Evolutionary conservation across 2,113 vertebrate species (phyloP), one percentile per base, ranked within the genome.

Genomic region (Cynocephalus volans): DNA sequence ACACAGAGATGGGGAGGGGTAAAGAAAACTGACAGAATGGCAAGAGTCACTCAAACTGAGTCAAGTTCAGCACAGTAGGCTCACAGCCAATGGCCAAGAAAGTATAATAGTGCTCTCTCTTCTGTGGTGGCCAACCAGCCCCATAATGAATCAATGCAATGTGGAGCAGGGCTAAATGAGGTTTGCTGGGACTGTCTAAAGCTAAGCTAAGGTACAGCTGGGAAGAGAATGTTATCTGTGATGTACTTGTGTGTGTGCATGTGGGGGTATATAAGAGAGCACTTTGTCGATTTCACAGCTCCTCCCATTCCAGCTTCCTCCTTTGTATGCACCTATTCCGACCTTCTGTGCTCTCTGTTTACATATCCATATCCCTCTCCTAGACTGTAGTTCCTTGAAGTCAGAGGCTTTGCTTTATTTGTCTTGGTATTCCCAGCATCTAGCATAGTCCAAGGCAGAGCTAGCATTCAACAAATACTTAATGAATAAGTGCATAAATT

Each of bases 141-240:
- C 67, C 58, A 7, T 3, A 12, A 12, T 3, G 81, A 67, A 26
- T 18, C 21, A 8, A 7, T 9, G 56, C 6, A n/a, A 1, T 2
- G 1, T 0, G 9, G 41, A 60, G 13, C 24, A 4, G 56, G 4
- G 26, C 17, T 1, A n/a, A 45, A 69, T 26, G 2, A 19, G 19
- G 62, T 14, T 58, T 58, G n/a, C 83, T 14, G 12, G 36, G 50
- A 54, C 21, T 3, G 36, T 41, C 86, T 52, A 36, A 54, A 76
- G 14, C 33, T 10, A 15, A 15, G 58, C 75, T 10, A 45, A 77
- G 69, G 28, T 26, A 18, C 19, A 14, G 36, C 17, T 0, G 73
- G 79, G 45, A 56, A 72, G 18, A 45, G 23, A 69, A 31, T 24
- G 21, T 52, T 62, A 31, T 6, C 23, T 3, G 64, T 15, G 69